Evolutionary conservation across 1,140 invertebrate species (phyloP).

Genomic region (Lasaia peninsularis): DNA sequence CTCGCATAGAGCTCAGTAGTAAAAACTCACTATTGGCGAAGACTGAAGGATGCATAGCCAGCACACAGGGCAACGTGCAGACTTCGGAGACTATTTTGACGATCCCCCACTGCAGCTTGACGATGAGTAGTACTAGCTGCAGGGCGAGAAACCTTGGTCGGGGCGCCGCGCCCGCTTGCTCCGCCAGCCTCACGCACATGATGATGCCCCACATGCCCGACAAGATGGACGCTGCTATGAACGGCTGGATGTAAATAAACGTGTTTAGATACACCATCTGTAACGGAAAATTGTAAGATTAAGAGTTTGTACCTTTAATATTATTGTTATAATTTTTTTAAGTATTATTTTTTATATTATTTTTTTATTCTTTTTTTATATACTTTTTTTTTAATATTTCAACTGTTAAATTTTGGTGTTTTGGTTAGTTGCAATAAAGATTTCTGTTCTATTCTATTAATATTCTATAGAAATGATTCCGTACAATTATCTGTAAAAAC

Average conservation of each 20-base stretch:
- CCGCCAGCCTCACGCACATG: slow-evolving; percentile 77
- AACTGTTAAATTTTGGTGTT: no score
- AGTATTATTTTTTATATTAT: no score
- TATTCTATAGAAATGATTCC: no score
- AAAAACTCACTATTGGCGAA: slow-evolving; percentile 64
- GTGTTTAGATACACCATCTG: slow-evolving; percentile 79
- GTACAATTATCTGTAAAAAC: no score
- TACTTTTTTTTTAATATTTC: no score
- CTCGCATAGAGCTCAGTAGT: no score
- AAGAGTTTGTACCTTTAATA: no score
- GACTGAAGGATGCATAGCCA: slow-evolving; percentile 63
- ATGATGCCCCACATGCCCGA: slow-evolving; percentile 81
- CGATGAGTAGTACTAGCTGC: slow-evolving; percentile 76
- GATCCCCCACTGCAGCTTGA: slow-evolving; percentile 76
- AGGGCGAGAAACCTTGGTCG: slow-evolving; percentile 74
- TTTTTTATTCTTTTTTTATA: no score
- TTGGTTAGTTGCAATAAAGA: no score
- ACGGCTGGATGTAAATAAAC: slow-evolving; percentile 79
- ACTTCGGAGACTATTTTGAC: slow-evolving; percentile 68
- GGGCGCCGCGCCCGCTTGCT: slow-evolving; percentile 58
- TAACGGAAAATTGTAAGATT: slow-evolving; percentile 46
- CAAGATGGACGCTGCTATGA: slow-evolving; percentile 79
- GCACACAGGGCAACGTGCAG: slow-evolving; percentile 69
- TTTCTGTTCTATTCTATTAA: no score
- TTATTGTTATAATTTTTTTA: no score